A percentile compares a stretch with the other conserved stretches of the same genome.
phyloP scores from a whole-genome alignment of 1,140 invertebrate species.

The Danaus plexippus region DNA sequence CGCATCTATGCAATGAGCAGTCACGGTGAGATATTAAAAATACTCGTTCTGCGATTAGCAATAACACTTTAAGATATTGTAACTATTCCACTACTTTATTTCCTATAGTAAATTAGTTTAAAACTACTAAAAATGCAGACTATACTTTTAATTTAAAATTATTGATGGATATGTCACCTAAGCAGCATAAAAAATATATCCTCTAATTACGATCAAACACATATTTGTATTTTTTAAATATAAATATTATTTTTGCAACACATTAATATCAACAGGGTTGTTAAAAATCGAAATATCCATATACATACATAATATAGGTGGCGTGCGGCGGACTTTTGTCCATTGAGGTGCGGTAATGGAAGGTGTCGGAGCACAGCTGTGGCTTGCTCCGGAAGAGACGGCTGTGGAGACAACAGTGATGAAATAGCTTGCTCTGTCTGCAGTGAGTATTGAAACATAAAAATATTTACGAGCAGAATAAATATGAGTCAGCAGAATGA shows the following conservation, averaged over 20 bases:
- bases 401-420: conserved; percentile 91
- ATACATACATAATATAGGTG: conserved; percentile 31
- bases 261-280: too few relatives aligned
- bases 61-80: too few relatives aligned
- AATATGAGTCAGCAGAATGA: not conserved
- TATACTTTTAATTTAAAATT: too few relatives aligned
- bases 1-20: conserved; percentile 77
- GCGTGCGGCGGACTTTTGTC: conserved; percentile 75
- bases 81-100: too few relatives aligned
- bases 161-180: too few relatives aligned
- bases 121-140: too few relatives aligned
- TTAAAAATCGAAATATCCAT: too few relatives aligned
- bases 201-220: too few relatives aligned
- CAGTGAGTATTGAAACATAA: conserved; percentile 76
- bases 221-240: too few relatives aligned
- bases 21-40: conserved; percentile 47
- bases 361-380: conserved; percentile 89
- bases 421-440: conserved; percentile 88
- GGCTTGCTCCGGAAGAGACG: conserved; percentile 88
- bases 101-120: too few relatives aligned
- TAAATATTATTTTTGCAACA: too few relatives aligned
- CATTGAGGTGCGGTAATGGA: conserved; percentile 87
- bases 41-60: not conserved
- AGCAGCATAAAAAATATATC: too few relatives aligned
- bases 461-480: not conserved